Conservation (phyloP, 2,888 invertebrate genomes). For the Polymixis lichenea region DNA sequence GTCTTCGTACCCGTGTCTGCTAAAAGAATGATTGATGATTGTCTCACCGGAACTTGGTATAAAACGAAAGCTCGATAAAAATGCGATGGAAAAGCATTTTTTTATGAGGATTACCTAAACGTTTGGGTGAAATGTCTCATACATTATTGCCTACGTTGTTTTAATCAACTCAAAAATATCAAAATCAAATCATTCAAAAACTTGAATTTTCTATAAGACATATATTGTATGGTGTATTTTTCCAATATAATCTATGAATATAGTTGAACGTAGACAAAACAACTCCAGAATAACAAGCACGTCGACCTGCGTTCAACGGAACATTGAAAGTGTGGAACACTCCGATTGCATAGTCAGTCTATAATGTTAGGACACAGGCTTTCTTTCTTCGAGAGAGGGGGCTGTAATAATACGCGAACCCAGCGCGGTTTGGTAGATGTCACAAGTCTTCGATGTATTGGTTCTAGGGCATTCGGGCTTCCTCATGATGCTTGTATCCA, state of each 20-base stretch:
- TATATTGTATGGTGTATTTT: not conserved
- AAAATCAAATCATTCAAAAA: too few species aligned
- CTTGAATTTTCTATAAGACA: not conserved
- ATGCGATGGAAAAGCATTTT: conserved; percentile 2
- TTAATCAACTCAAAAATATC: too few species aligned
- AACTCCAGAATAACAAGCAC: conserved; percentile 15
- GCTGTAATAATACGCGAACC: too few species aligned
- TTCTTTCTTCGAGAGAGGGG: too few species aligned
- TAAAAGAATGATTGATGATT: conserved; percentile 45
- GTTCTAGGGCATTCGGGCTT: too few species aligned
- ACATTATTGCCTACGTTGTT: not conserved
- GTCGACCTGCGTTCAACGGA: conserved; percentile 20
- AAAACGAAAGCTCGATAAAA: conserved; percentile 26
- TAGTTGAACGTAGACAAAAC: conserved; percentile 11
- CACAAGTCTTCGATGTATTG: too few species aligned
- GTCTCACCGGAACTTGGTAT: conserved; percentile 1
- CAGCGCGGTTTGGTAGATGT: too few species aligned
- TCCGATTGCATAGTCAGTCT: not conserved
- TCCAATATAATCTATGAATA: too few species aligned
- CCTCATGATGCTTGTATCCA: too few species aligned
- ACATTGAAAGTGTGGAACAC: conserved; percentile 38
- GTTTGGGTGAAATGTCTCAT: not conserved
- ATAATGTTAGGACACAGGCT: too few species aligned
- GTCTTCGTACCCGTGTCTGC: not conserved
- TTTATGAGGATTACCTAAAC: not conserved